phyloP scores from a whole-genome alignment of 2,888 invertebrate species.

The Cheilosia urbana region DNA sequence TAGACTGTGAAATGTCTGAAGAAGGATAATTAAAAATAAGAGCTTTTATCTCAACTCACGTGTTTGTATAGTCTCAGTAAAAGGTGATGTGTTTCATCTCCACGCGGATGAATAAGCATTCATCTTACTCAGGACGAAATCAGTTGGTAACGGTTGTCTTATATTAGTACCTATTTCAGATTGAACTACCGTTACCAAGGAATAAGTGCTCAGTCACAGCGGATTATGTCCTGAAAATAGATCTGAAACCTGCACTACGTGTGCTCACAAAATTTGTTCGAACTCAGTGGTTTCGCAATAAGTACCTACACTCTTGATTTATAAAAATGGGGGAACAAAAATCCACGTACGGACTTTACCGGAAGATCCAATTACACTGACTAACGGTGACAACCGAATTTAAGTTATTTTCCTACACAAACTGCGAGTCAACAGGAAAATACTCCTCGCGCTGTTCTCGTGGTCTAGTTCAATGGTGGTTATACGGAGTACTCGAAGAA shows the following conservation, averaged over 20 bases:
- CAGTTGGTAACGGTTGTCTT: background rate
- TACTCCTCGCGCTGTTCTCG: slow-evolving; percentile 10
- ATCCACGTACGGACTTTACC: slow-evolving; percentile 24
- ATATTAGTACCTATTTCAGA: background rate
- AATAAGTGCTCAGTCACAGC: background rate
- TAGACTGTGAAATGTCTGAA: slow-evolving; percentile 4
- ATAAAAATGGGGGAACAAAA: background rate
- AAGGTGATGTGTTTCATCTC: slow-evolving; percentile 67
- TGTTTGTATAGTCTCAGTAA: background rate
- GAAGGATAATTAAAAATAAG: slow-evolving; percentile 29
- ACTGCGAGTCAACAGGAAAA: background rate
- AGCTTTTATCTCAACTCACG: slow-evolving; percentile 10
- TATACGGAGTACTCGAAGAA: slow-evolving; percentile 15
- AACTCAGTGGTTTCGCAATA: background rate
- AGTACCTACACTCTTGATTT: background rate
- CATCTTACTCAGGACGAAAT: background rate
- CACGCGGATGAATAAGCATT: slow-evolving; percentile 69
- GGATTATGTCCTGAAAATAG: too few relatives aligned
- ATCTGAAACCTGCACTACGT: background rate
- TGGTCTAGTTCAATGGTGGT: slow-evolving; percentile 47
- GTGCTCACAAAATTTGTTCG: background rate
- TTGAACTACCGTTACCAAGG: background rate
- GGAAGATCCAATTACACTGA: slow-evolving; percentile 40
- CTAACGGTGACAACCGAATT: slow-evolving; percentile 11
- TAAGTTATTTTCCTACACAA: slow-evolving; percentile 4